Conservation (phyloP, 2,797 vertebrate genomes). For the Pseudocheirus occidentalis region DNA sequence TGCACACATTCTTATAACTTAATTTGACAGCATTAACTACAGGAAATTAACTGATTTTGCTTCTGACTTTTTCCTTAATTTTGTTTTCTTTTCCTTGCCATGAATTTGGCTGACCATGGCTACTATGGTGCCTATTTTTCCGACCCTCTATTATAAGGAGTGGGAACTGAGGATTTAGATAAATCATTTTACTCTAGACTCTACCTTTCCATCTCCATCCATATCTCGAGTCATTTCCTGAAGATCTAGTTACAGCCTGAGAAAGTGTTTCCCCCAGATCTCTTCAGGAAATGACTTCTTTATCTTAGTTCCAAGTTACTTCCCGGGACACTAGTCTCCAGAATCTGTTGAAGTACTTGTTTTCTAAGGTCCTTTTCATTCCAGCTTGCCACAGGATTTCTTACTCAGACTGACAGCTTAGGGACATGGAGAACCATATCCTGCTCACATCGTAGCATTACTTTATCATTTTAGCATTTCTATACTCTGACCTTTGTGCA, state of each 20-base stretch:
- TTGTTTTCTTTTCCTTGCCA: neutral
- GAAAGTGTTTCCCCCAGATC: neutral
- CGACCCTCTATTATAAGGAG: neutral
- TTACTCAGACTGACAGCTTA: neutral
- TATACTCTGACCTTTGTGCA: neutral
- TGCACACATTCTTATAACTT: neutral
- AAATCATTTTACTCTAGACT: neutral
- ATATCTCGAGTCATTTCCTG: neutral
- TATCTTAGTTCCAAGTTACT: neutral
- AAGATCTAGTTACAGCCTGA: neutral
- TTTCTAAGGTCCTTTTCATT: neutral
- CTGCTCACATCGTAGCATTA: neutral
- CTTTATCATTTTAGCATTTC: neutral
- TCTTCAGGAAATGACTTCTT: neutral
- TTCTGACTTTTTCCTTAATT: neutral
- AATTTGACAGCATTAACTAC: neutral
- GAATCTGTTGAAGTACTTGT: neutral
- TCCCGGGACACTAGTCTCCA: neutral
- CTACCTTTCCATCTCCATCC: neutral
- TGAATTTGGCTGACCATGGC: neutral
- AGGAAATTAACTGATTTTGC: neutral
- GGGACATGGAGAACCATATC: neutral
- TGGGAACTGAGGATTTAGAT: neutral
- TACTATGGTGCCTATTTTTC: neutral
- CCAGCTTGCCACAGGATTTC: neutral